Base-by-base conservation (phyloP, 2,888 invertebrate species). In the Melipona beecheii region DNA sequence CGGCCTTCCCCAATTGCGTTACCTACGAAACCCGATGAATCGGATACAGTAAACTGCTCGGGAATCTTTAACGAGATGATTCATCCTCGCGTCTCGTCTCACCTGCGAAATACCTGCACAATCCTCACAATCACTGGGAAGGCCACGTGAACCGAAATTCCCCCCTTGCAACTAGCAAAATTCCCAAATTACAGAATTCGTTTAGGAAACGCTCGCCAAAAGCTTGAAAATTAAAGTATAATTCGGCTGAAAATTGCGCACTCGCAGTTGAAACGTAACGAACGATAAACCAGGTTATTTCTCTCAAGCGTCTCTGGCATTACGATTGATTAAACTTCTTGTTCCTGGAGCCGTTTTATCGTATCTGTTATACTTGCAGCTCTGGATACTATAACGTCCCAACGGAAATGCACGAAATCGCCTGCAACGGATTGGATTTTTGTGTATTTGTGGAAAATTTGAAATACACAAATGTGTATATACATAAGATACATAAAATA, bases 41-140 rank as follows among this genome's bases (percentile, higher is more conserved):
- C 76, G 76, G 27, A 66, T 36, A 58, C 66, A 64, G 64, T 31
- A 81, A 81, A 78, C 72, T 82, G 78, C 82, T 73, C 31, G 52
- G n/a, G 78, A 78, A 82, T 78, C 72, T 64, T 84, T 78, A 78
- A 78, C 74, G 31, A 36, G 76, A 27, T 85, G 84, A 85, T 79
- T 85, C 84, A 84, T 43, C 62, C 21, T 43, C 36, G 6, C 13
- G 43, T 43, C 78, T 69, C 60, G 81, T 31, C 54, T 72, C 54
- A 66, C 50, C 78, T 69, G 74, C 36, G 78, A 75, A 77, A 85
- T 72, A 74, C 36, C 75, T 69, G 56, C n/a, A 21, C 21, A 75
- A 75, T 75, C 70, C 72, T 80, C 70, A 74, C n/a, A 21, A 65
- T 21, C 17, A 36, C 58, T 52, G 52, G 60, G 75, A 79, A 82